A percentile compares a stretch with the other conserved stretches of the same genome.
Evolutionary conservation across 2,113 vertebrate species (phyloP).

Genomic region (Urocolius indicus): DNA sequence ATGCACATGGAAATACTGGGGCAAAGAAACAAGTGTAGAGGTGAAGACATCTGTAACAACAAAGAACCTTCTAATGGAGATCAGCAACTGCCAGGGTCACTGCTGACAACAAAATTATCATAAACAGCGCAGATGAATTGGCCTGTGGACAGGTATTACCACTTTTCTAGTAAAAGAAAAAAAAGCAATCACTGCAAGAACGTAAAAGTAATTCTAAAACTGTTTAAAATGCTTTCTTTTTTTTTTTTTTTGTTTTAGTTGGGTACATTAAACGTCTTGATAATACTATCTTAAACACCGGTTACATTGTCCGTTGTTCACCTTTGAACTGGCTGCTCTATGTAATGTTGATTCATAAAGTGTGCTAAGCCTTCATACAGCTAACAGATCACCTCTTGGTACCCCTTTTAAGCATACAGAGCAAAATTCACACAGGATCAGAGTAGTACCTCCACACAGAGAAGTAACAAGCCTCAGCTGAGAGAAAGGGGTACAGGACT

Average conservation of each 20-base stretch:
- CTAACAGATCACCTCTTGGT: not conserved
- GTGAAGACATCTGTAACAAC: not conserved
- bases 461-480: not conserved
- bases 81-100: not conserved
- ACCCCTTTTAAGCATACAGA: not conserved
- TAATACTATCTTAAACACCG: not conserved
- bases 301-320: not conserved
- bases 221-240: not conserved
- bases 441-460: rapidly evolving
- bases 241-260: not conserved
- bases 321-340: not conserved
- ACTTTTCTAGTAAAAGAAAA: not conserved
- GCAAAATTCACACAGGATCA: rapidly evolving
- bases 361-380: not conserved
- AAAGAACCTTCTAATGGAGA: not conserved
- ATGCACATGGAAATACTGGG: not conserved
- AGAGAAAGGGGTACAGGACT: not conserved
- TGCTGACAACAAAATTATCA: not conserved
- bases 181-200: not conserved
- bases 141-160: not conserved
- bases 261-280: not conserved
- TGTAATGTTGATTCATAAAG: not conserved
- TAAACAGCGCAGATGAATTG: not conserved
- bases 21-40: not conserved
- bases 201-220: not conserved